A percentile compares a stretch with the other conserved stretches of the same genome.
Conservation (phyloP, 2,113 vertebrate species). For the Gasterosteus nipponicus region DNA sequence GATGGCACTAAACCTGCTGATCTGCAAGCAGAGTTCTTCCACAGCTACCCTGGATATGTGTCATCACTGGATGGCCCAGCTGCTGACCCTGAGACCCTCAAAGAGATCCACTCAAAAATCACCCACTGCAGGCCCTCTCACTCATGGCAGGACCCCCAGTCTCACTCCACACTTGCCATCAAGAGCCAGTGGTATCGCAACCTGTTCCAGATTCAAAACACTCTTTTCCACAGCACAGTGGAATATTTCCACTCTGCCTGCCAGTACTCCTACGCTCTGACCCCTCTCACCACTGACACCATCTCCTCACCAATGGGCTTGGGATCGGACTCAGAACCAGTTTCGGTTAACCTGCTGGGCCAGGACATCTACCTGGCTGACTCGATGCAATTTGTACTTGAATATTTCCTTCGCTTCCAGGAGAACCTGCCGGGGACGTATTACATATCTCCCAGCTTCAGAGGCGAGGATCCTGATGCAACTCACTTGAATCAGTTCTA, state of each 20-base stretch:
- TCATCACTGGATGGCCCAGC: conserved; percentile 77
- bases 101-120: conserved; percentile 71
- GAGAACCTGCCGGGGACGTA: conserved; percentile 79
- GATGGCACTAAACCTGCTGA: conserved; percentile 34
- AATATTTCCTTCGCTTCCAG: conserved; percentile 85
- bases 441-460: conserved; percentile 83
- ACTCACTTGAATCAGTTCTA: conserved; percentile 86
- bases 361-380: conserved; percentile 83
- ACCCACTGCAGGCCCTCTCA: conserved; percentile 69
- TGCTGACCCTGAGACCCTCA: conserved; percentile 68
- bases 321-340: conserved; percentile 84
- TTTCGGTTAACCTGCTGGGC: conserved; percentile 78
- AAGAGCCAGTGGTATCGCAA: conserved; percentile 82
- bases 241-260: conserved; percentile 80
- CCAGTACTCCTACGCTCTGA: conserved; percentile 80
- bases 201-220: conserved; percentile 83
- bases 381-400: conserved; percentile 85
- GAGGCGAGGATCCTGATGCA: conserved; percentile 83
- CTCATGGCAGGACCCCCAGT: conserved; percentile 78
- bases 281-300: conserved; percentile 83
- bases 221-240: conserved; percentile 83
- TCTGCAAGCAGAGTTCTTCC: conserved; percentile 61
- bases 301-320: conserved; percentile 85
- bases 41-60: conserved; percentile 79
- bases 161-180: conserved; percentile 77